Conservation (phyloP, 1,140 invertebrate genomes). For the Neoseiulus cucumeris region DNA sequence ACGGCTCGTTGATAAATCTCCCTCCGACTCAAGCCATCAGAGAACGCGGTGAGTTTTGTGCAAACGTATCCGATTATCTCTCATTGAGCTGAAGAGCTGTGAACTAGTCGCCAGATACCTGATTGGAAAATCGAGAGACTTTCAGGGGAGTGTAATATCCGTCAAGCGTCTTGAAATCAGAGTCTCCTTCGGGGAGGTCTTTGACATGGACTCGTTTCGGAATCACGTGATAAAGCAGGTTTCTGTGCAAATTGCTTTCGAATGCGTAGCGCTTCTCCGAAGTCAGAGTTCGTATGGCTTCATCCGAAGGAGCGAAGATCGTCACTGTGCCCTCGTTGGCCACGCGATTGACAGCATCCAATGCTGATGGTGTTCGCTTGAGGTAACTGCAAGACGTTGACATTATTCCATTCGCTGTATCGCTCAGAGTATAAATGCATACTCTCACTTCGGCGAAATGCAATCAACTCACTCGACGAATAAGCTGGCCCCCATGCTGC, state of each 20-base stretch:
- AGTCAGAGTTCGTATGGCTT: background rate
- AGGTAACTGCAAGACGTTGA: background rate
- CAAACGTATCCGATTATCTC: too few species aligned
- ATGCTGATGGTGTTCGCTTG: background rate
- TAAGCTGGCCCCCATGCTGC: background rate
- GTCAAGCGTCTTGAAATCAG: background rate
- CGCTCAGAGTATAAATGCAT: too few species aligned
- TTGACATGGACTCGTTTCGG: background rate
- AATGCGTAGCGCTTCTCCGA: background rate
- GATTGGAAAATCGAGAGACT: background rate
- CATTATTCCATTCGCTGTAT: too few species aligned
- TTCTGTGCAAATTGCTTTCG: background rate
- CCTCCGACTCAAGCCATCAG: too few species aligned
- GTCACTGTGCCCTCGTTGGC: background rate
- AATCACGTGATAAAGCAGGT: background rate
- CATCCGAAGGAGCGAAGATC: background rate
- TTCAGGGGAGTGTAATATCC: background rate
- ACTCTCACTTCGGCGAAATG: too few species aligned
- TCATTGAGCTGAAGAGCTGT: too few species aligned
- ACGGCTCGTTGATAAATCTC: too few species aligned
- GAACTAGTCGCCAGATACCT: background rate
- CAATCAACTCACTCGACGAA: conserved; percentile 9
- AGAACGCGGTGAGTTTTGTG: too few species aligned
- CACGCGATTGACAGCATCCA: background rate
- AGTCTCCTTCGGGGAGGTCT: background rate